phyloP scores from a whole-genome alignment of 2,888 invertebrate species.

The Anthrax anthrax region DNA sequence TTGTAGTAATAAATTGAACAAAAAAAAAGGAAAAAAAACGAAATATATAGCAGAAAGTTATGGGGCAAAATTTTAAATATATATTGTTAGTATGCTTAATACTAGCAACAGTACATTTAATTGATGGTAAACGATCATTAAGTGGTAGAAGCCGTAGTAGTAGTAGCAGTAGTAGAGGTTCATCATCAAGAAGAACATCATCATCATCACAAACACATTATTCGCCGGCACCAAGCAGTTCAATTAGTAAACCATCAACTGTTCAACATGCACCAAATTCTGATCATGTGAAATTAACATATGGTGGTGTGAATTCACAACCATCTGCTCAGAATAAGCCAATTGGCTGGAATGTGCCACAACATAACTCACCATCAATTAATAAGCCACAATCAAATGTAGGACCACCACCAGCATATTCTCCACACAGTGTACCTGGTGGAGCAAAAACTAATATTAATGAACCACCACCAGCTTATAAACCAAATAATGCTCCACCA shows the following conservation, averaged over 20 bases:
- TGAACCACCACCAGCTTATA: conserved; percentile 27
- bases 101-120: not conserved
- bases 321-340: conserved; percentile 18
- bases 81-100: not conserved
- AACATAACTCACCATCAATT: conserved; percentile 16
- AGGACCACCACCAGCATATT: conserved; percentile 31
- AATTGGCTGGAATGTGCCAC: conserved; percentile 31
- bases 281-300: conserved; percentile 28
- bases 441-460: conserved; percentile 27
- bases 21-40: not conserved
- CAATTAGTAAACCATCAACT: conserved; percentile 28
- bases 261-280: conserved; percentile 22
- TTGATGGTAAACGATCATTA: conserved; percentile 1
- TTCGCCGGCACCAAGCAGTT: conserved; percentile 10
- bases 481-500: conserved; percentile 22
- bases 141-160: conserved; percentile 18
- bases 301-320: conserved; percentile 28
- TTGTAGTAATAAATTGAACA: too few relatives aligned
- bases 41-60: not conserved
- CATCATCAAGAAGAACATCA: conserved; percentile 14
- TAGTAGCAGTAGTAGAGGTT: conserved; percentile 19
- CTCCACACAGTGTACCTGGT: conserved; percentile 24
- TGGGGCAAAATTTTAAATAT: not conserved
- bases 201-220: conserved; percentile 14
- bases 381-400: conserved; percentile 11